Evolutionary conservation across 37 sponge, comb jelly and placozoan genomes (phyloP).

Genomic region (Crambe crambe): DNA sequence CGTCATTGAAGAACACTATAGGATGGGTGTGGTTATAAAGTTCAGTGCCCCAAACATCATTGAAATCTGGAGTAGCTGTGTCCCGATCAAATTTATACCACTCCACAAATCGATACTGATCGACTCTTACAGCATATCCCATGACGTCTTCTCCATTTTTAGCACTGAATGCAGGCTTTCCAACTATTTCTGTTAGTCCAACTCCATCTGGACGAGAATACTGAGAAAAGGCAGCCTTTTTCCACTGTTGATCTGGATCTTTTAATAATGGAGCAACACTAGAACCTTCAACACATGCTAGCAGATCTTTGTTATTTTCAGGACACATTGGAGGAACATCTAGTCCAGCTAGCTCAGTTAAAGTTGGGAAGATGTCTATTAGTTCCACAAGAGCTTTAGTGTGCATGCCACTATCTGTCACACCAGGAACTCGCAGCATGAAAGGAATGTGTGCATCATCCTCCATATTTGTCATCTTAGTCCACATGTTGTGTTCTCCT

Average conservation of each 20-base stretch:
- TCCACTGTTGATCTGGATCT: constrained; percentile 40
- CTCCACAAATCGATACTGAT: constrained; percentile 51
- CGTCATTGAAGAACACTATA: constrained; percentile 36
- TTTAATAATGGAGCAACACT: constrained; percentile 34
- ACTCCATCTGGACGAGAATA: constrained; percentile 14
- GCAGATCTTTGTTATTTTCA: constrained; percentile 10
- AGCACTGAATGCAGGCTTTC: constrained; percentile 14
- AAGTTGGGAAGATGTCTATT: constrained; percentile 48
- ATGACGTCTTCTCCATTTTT: constrained; percentile 40
- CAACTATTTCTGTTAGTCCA: constrained; percentile 10
- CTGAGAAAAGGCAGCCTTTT: constrained; percentile 53
- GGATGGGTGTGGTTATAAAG: constrained; percentile 50
- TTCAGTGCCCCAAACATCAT: constrained; percentile 38
- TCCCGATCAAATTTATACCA: constrained; percentile 37
- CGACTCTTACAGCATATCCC: constrained; percentile 39
- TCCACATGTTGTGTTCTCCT: constrained; percentile 41
- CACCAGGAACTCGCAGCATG: constrained; percentile 50
- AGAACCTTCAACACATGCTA: constrained; percentile 32
- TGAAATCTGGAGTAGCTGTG: constrained; percentile 21
- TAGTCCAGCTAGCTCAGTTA: constrained; percentile 34
- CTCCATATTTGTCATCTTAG: constrained; percentile 57
- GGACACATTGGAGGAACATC: constrained; percentile 29
- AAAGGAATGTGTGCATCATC: constrained; percentile 52
- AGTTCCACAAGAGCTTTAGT: constrained; percentile 28
- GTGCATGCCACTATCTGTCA: constrained; percentile 16